Evolutionary conservation across 1,140 invertebrate species (phyloP), one percentile per base, ranked within the genome.

Genomic region (Panagrolaimus sp.): DNA sequence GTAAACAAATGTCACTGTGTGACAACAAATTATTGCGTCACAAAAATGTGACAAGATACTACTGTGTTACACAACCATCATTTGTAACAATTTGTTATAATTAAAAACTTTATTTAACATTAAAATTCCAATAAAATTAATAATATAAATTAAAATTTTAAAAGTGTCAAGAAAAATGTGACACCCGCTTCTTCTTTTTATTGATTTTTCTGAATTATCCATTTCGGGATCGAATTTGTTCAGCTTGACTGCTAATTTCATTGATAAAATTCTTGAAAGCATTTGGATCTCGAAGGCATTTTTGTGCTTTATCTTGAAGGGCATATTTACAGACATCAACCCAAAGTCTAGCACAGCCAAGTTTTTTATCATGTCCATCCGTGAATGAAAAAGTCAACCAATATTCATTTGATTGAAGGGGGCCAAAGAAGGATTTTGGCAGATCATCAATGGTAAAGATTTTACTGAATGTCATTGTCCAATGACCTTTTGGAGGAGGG

Each of bases 361-460:
- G 66, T 63, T 81, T 81, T 63, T 74, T 78, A 70, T 81, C 78
- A 26, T 79, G 76, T 62, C 80, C 80, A 52, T 83, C 80, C 24
- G 81, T 82, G 74, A 82, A 82, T 0, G 82, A 83, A 69, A 82
- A 82, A 0, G 80, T 82, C 26, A 82, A 70, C 80, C 80, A 82
- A 71, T 82, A 82, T 70, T 82, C 80, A 46, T 82, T 82, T 76
- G 80, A 82, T 73, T 82, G 80, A 12, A 82, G 74, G 48, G 80
- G 80, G 21, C 80, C 80, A 62, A 82, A 82, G 76, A 82, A 82
- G 63, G 77, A 80, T 65, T 82, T 82, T 8, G 80, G 80, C 46
- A 82, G 70, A 71, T 82, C 80, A 15, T 82, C 80, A 43, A 78
- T 74, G 6, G 82, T 79, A 74, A 82, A 82, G 15, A 82, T 83